Percentiles rank a stretch among this genome's conserved stretches.
Conservation (phyloP, 1,140 invertebrate genomes). For the Euglossa dilemma region DNA sequence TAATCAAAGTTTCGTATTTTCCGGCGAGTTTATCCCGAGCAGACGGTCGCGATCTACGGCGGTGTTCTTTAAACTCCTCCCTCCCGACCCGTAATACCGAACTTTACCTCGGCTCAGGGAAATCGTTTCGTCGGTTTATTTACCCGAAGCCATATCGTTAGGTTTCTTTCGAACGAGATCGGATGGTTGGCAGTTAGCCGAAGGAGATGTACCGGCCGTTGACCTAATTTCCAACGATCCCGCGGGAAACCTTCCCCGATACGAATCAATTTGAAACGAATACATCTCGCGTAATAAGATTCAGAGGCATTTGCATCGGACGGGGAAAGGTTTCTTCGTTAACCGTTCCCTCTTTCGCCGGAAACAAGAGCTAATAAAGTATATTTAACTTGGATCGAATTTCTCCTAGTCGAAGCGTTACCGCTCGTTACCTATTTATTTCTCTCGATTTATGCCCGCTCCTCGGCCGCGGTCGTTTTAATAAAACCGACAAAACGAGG, state of each 20-base stretch:
- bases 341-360: background rate
- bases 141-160: background rate
- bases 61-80: background rate
- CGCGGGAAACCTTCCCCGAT: background rate
- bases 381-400: background rate
- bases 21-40: background rate
- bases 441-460: too few species aligned
- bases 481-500: too few species aligned
- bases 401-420: background rate
- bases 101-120: background rate
- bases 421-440: background rate
- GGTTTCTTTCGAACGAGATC: background rate
- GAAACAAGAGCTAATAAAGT: too few species aligned
- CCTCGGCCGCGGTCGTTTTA: too few species aligned
- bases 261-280: background rate
- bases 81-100: background rate
- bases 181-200: background rate
- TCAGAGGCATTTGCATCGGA: background rate
- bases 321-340: background rate
- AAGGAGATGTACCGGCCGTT: background rate
- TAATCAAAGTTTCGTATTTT: conserved; percentile 8
- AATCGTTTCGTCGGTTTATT: background rate
- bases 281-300: background rate
- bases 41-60: background rate
- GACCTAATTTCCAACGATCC: background rate